Evolutionary conservation across 2,797 vertebrate species (phyloP), one percentile per base, ranked within the genome.

Genomic region (Mormyrus hasselquistii): DNA sequence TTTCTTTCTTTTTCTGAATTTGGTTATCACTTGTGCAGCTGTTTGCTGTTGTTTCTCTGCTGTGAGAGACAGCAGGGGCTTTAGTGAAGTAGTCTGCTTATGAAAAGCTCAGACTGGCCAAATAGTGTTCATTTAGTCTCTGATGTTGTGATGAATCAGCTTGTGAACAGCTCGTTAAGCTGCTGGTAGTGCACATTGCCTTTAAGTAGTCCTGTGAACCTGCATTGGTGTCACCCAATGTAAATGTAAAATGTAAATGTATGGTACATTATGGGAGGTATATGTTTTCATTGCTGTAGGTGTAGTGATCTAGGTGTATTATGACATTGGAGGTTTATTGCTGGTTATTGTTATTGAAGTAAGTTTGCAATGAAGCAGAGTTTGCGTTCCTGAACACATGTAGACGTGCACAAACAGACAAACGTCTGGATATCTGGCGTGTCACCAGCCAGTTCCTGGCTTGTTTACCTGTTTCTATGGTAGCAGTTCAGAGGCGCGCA

Each of bases 391-490:
- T 19, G 16, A 87, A 57, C 8, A 59, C 62, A 88, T 25, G 38
- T 25, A 49, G n/a, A 47, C 87, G 85, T 84, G 83, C 76, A 53
- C 44, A 62, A 44, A 89, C 87, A 87, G 38, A 85, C 88, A 52
- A 93, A 90, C 89, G 91, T 88, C 89, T 87, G 87, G 89, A 91
- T 90, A 89, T 89, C 91, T 87, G 89, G 88, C 87, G 91, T 88
- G 88, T 92, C 90, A 92, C 91, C 93, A 92, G 90, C 91, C 92
- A 91, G 89, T 73, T 91, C 91, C 91, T 79, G 90, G 93, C 90
- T 91, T 95, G 95, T 96, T 96, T 95, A 94, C 91, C 86, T 90
- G 94, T 95, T 94, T 92, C 92, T 93, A 95, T 94, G 93, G 93
- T 89, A 92, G 89, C 93, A 44, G 62, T 92, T 91, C 91, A 94